phyloP scores from a whole-genome alignment of 2,797 vertebrate species.

The Lerista edwardsae region DNA sequence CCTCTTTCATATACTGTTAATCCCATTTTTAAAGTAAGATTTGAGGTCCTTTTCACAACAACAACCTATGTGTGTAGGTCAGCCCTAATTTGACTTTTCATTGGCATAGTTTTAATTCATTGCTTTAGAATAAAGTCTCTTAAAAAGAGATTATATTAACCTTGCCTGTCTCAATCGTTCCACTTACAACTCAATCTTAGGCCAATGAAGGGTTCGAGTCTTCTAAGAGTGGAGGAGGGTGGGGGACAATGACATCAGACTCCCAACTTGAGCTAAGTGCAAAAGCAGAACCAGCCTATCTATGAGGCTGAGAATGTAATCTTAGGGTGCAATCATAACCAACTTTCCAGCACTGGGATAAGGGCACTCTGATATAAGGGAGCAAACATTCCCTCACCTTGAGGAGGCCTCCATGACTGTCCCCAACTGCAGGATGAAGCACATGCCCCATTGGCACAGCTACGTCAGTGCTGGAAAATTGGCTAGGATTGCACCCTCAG shows the following conservation, averaged over 20 bases:
- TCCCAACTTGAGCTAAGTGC: no score
- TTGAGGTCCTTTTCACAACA: conserved; percentile 41
- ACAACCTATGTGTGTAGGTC: conserved; percentile 11
- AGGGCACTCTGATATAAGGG: no score
- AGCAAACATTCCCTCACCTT: no score
- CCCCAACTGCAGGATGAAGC: no score
- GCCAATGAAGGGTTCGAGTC: neutral
- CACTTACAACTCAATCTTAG: neutral
- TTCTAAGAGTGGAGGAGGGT: neutral
- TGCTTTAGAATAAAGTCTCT: neutral
- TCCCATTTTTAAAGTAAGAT: conserved; percentile 36
- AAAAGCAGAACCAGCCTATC: no score
- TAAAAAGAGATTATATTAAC: neutral
- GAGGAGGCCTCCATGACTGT: no score
- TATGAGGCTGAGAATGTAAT: no score
- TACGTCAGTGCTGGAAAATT: no score
- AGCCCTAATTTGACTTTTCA: conserved; percentile 33
- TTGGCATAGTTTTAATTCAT: conserved; percentile 46
- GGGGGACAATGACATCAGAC: neutral
- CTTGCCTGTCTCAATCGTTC: neutral
- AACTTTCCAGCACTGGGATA: no score
- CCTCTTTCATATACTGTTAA: conserved; percentile 43
- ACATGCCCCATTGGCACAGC: no score
- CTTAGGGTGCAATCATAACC: no score
- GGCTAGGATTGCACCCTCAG: no score